Conservation (phyloP, 2,888 invertebrate species). For the Hemaris fuciformis region DNA sequence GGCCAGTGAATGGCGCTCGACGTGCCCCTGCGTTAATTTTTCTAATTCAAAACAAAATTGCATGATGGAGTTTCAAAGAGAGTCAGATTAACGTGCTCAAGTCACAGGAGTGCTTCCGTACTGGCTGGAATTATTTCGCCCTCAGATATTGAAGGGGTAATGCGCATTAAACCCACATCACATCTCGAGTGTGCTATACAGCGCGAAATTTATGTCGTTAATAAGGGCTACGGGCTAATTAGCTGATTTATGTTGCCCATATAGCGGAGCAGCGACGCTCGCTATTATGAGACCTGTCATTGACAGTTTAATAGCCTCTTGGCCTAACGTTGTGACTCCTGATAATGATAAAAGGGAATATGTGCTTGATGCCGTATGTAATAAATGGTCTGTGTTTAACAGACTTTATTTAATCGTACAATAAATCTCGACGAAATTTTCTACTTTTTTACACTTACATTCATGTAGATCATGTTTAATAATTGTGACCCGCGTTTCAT, state of each 20-base stretch:
- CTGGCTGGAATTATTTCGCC: constrained; percentile 15
- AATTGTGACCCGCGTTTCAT: too few species aligned
- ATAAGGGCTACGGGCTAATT: constrained; percentile 77
- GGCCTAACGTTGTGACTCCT: constrained; percentile 16
- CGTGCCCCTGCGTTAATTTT: neutral
- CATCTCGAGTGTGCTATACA: constrained; percentile 61
- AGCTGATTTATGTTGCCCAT: constrained; percentile 75
- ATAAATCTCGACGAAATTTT: too few species aligned
- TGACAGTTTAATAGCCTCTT: constrained; percentile 47
- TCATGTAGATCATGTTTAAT: too few species aligned
- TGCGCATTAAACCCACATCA: constrained; percentile 66
- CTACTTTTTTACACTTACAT: too few species aligned
- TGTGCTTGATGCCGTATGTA: neutral
- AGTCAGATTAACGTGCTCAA: constrained; percentile 4
- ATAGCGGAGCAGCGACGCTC: constrained; percentile 59
- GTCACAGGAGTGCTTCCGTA: neutral
- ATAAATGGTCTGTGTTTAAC: too few species aligned
- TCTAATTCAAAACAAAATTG: neutral
- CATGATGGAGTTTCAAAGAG: neutral
- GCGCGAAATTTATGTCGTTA: constrained; percentile 78
- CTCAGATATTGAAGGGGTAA: constrained; percentile 48
- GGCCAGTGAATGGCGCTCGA: neutral
- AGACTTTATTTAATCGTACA: too few species aligned
- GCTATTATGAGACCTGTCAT: constrained; percentile 61
- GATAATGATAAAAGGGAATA: constrained; percentile 3